Percentiles rank a stretch among this genome's conserved stretches.
Conservation (phyloP, 2,797 vertebrate species). For the Characodon lateralis region DNA sequence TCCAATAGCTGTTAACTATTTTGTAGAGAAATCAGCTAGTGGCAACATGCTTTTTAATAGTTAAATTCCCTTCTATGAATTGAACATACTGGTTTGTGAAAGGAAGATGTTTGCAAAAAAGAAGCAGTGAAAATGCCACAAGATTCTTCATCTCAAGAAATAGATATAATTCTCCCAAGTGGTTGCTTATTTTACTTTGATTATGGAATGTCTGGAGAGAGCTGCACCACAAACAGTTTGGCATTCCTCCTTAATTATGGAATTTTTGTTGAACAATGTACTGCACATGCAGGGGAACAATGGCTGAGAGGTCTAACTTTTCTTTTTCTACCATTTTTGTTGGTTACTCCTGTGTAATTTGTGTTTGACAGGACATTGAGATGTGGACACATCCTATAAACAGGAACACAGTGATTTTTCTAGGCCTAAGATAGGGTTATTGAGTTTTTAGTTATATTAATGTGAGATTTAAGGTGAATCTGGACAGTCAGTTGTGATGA, state of each 20-base stretch:
- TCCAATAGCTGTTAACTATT: slow-evolving; percentile 57
- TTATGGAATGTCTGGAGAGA: slow-evolving; percentile 76
- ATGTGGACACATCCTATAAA: slow-evolving; percentile 18
- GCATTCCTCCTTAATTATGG: slow-evolving; percentile 83
- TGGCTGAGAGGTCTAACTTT: slow-evolving; percentile 65
- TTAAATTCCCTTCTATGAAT: slow-evolving; percentile 56
- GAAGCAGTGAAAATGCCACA: slow-evolving; percentile 34
- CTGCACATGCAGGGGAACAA: slow-evolving; percentile 68
- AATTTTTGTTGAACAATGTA: slow-evolving; percentile 76
- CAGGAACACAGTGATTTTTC: background rate
- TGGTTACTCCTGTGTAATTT: slow-evolving; percentile 75
- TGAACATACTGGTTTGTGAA: slow-evolving; percentile 60
- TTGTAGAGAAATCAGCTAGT: slow-evolving; percentile 67
- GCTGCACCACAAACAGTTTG: slow-evolving; percentile 74
- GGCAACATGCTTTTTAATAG: slow-evolving; percentile 55
- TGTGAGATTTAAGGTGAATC: background rate
- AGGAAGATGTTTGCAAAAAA: slow-evolving; percentile 42
- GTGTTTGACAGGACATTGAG: slow-evolving; percentile 54
- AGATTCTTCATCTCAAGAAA: slow-evolving; percentile 46
- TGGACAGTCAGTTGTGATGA: background rate
- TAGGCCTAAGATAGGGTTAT: background rate
- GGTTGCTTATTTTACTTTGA: slow-evolving; percentile 81
- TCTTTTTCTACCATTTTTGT: slow-evolving; percentile 62
- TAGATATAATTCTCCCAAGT: slow-evolving; percentile 70
- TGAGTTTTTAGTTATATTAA: background rate